Evolutionary conservation across 37 sponge, comb jelly and placozoan genomes (phyloP), one percentile per base, ranked within the genome.

Genomic region (Bolinopsis microptera): DNA sequence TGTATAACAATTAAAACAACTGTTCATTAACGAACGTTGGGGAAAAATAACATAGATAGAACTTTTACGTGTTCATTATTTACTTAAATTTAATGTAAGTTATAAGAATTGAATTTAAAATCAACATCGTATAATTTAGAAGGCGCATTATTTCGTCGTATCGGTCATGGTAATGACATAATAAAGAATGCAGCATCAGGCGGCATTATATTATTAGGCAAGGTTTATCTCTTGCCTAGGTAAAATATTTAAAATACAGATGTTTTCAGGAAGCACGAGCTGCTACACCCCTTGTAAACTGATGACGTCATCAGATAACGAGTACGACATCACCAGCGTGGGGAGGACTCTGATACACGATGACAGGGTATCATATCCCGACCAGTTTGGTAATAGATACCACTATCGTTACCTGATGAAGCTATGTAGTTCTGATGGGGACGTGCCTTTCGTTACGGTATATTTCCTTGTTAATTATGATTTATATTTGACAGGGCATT

Each of bases 251-350:
- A n/a, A n/a, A n/a, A n/a, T n/a, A n/a, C n/a, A n/a, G n/a, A n/a
- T 72, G 13, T 86, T n/a, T 86, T 38, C 90, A 39, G 90, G 90
- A 3, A 41, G 61, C 24, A 86, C 90, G 16, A 39, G 27, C 1
- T 86, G 90, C 30, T 41, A 86, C 90, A 39, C 61, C 40, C 90
- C 90, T 48, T 86, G 90, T 27, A 39, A 25, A 40, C 36, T 77
- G 48, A 86, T 48, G 0, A 23, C 90, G 21, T 28, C 61, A 40
- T 40, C 40, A 27, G n/a, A 30, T 38, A 39, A 86, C 31, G 1
- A 35, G 5, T 86, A 86, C 35, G 90, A 86, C 61, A 34, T 86
- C 30, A 40, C 31, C 31, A 2, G 23, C 9, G 61, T 23, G 0
- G 35, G 61, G 22, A 30, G 18, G 0, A 38, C n/a, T 25, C 32